These are phyloP conservation scores for Drosophila lacertosa DNA, from an alignment of 1,140 invertebrate species.

Conservation along the genomic window DNA sequence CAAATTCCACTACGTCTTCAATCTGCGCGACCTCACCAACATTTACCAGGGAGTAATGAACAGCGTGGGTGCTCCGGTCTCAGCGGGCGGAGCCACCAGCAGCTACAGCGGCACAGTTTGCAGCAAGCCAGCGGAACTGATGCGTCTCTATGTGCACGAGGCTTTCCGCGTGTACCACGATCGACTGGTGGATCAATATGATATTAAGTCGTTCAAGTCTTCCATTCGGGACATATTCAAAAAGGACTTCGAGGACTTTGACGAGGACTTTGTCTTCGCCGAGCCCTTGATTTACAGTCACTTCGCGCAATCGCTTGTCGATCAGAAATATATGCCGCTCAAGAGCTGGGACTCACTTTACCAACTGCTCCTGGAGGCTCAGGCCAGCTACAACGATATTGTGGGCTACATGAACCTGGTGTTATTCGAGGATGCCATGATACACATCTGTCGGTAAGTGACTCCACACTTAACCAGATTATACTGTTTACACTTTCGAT, in stretches of 20 bases:
- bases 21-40: conserved; percentile 95
- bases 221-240: conserved; percentile 92
- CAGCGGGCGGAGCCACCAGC: conserved; percentile 33
- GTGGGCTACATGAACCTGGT: conserved; percentile 97
- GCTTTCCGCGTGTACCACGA: conserved; percentile 95
- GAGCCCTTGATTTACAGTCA: conserved; percentile 94
- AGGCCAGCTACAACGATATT: conserved; percentile 93
- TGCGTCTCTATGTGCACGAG: conserved; percentile 96
- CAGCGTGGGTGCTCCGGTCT: conserved; percentile 79
- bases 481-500: not conserved
- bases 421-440: conserved; percentile 97
- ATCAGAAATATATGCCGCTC: conserved; percentile 95
- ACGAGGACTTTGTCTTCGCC: conserved; percentile 88
- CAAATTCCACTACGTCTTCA: conserved; percentile 98
- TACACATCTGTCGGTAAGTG: conserved; percentile 92
- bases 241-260: conserved; percentile 93
- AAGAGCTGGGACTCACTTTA: conserved; percentile 89
- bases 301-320: conserved; percentile 95
- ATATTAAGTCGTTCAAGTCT: conserved; percentile 91
- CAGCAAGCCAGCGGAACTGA: conserved; percentile 88
- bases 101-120: conserved; percentile 85
- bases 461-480: not conserved
- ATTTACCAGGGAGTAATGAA: conserved; percentile 89
- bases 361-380: conserved; percentile 91
- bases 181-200: conserved; percentile 92